A percentile compares a stretch with the other conserved stretches of the same genome.
Conservation (phyloP, 37 sponge, comb jelly and placozoan genomes). For the Halichondria panicea region DNA sequence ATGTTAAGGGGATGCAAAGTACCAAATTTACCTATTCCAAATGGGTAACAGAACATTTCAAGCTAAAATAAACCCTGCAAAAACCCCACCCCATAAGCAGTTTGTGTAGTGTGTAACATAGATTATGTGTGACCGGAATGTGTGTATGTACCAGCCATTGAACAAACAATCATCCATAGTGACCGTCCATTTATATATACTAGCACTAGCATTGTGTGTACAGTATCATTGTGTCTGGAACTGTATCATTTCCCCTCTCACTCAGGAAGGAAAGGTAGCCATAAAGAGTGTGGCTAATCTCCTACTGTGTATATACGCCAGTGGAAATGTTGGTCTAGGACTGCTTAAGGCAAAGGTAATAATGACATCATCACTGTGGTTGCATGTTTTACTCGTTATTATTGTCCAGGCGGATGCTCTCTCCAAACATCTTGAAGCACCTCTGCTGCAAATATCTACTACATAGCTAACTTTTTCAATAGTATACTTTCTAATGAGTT, state of each 20-base stretch:
- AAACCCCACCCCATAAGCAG: too few species aligned
- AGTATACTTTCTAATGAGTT: too few species aligned
- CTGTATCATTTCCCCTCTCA: background rate
- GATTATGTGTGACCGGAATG: too few species aligned
- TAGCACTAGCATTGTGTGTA: background rate
- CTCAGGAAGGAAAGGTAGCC: constrained; percentile 74
- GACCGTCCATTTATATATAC: background rate
- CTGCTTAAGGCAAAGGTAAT: constrained; percentile 78
- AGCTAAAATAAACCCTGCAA: too few species aligned
- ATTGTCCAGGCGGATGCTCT: background rate
- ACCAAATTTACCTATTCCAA: too few species aligned
- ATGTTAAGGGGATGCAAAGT: too few species aligned
- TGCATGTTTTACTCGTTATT: background rate
- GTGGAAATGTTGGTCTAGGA: constrained; percentile 54
- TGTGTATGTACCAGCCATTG: background rate
- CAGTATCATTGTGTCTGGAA: background rate
- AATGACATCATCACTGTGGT: background rate
- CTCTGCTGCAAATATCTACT: background rate
- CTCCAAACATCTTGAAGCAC: background rate
- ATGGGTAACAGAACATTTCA: too few species aligned
- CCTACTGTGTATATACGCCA: constrained; percentile 74
- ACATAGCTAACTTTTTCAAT: too few species aligned
- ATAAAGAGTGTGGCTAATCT: constrained; percentile 71
- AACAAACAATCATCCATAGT: constrained; percentile 1
- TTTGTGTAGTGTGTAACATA: too few species aligned